Percentiles rank a stretch among this genome's conserved stretches.
phyloP scores from a whole-genome alignment of 2,888 invertebrate species.

The Endomychus coccineus region DNA sequence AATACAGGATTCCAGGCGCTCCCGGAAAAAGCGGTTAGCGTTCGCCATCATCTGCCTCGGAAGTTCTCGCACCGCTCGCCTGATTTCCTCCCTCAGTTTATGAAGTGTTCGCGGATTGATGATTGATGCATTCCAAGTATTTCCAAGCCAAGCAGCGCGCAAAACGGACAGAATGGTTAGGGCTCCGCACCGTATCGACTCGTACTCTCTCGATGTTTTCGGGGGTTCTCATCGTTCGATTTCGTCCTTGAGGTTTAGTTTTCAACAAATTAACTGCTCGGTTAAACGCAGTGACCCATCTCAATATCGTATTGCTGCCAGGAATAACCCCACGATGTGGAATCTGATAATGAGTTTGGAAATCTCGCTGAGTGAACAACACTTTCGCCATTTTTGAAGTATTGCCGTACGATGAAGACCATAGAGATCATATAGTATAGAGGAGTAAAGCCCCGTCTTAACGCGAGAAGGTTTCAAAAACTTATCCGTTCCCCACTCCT shows the following conservation, averaged over 20 bases:
- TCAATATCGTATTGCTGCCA: constrained; percentile 14
- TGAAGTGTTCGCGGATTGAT: too few species aligned
- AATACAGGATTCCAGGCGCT: not conserved
- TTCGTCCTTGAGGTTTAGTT: constrained; percentile 11
- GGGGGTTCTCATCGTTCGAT: constrained; percentile 8
- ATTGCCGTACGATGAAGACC: too few species aligned
- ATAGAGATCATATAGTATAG: too few species aligned
- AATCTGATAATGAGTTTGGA: constrained; percentile 14
- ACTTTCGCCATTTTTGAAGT: constrained; percentile 10
- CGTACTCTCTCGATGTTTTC: constrained; percentile 12
- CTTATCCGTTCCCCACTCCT: too few species aligned
- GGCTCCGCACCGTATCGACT: constrained; percentile 7
- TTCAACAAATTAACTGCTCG: constrained; percentile 8
- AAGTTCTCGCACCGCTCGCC: too few species aligned
- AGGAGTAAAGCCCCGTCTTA: too few species aligned
- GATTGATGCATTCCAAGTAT: too few species aligned
- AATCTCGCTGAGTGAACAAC: constrained; percentile 10
- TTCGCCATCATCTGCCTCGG: not conserved
- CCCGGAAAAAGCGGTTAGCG: not conserved
- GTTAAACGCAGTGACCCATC: constrained; percentile 11
- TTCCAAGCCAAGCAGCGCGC: too few species aligned
- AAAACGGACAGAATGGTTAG: constrained; percentile 9
- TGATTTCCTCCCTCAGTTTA: too few species aligned
- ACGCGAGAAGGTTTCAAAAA: too few species aligned
- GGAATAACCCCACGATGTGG: constrained; percentile 11